phyloP scores from a whole-genome alignment of 92 coral and sea anemone species.

The Actinostola sp. region DNA sequence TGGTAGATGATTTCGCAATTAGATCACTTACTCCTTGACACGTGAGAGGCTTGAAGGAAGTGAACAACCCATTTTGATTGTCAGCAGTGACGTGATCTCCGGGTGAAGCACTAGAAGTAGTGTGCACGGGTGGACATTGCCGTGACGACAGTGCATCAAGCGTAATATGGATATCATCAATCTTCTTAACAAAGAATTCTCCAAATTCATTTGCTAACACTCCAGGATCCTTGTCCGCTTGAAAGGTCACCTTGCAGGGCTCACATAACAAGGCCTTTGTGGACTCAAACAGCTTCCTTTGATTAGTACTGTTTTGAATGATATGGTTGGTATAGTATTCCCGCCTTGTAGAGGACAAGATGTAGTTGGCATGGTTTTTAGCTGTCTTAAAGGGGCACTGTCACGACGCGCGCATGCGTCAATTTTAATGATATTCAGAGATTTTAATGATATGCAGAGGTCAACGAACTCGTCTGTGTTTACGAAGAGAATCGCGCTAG shows the following conservation, averaged over 20 bases:
- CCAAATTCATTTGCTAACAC: slow-evolving; percentile 26
- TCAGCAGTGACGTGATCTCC: too few relatives aligned
- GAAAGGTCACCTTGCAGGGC: slow-evolving; percentile 11
- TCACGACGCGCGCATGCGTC: too few relatives aligned
- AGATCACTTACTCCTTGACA: slow-evolving; percentile 33
- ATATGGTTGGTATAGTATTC: slow-evolving; percentile 35
- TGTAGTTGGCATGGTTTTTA: slow-evolving; percentile 28
- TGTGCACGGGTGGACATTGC: slow-evolving; percentile 5
- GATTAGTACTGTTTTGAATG: slow-evolving; percentile 20
- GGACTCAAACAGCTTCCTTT: slow-evolving; percentile 24
- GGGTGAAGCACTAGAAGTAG: background rate
- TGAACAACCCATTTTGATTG: too few relatives aligned
- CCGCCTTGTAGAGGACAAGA: slow-evolving; percentile 17
- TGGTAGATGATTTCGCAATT: slow-evolving; percentile 19
- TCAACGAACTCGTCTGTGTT: too few relatives aligned
- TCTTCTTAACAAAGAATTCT: slow-evolving; percentile 23
- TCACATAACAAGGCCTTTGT: slow-evolving; percentile 24
- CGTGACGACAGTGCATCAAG: slow-evolving; percentile 15
- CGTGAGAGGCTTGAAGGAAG: slow-evolving; percentile 38
- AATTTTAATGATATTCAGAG: too few relatives aligned
- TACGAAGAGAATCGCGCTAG: too few relatives aligned
- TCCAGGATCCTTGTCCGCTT: slow-evolving; percentile 11
- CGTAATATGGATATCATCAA: slow-evolving; percentile 20
- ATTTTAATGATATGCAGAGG: too few relatives aligned
- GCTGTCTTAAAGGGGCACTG: too few relatives aligned